A percentile compares a stretch with the other conserved stretches of the same genome.
Conservation (phyloP, 2,113 vertebrate species). For the Lagenorhynchus albirostris region DNA sequence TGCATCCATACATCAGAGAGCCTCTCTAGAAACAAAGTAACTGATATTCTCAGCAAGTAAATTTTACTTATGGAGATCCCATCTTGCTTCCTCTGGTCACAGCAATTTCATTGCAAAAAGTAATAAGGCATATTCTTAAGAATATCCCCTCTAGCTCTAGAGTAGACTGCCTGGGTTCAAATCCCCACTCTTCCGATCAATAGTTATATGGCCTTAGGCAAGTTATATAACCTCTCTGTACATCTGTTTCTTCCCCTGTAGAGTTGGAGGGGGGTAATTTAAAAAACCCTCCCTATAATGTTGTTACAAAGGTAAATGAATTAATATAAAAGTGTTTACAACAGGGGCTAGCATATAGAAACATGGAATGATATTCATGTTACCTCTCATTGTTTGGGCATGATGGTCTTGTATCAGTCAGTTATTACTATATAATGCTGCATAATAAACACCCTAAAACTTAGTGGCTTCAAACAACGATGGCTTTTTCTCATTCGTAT, state of each 20-base stretch:
- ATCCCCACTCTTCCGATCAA: background rate
- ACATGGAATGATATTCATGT: background rate
- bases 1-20: background rate
- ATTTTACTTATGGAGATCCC: background rate
- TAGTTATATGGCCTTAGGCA: background rate
- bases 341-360: background rate
- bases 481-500: background rate
- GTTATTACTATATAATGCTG: background rate
- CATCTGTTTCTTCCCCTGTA: slow-evolving; percentile 9
- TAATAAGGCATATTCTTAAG: background rate
- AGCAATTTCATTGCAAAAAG: background rate
- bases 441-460: background rate
- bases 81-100: background rate
- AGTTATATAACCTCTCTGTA: background rate
- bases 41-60: background rate
- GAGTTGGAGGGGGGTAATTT: background rate
- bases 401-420: background rate
- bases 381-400: background rate
- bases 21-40: background rate
- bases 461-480: background rate
- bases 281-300: background rate
- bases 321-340: background rate
- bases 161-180: background rate
- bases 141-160: background rate
- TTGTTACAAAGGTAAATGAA: slow-evolving; percentile 11